Percentiles rank a stretch among this genome's conserved stretches.
These are phyloP conservation scores for Myopa tessellatipennis DNA, from an alignment of 2,888 invertebrate genomes.

Conservation along the genomic window DNA sequence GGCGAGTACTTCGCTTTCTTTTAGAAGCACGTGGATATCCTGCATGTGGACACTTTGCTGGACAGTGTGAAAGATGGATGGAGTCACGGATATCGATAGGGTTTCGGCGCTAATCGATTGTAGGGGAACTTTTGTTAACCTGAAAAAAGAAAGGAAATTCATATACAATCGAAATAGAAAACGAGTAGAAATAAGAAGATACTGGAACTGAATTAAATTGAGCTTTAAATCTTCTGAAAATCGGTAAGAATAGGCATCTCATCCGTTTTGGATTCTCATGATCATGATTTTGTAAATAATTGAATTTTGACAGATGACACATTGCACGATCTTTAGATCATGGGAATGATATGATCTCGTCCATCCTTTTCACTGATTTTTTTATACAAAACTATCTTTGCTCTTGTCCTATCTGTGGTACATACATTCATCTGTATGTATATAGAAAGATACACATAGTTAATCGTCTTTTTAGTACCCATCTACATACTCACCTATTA, in stretches of 20 bases:
- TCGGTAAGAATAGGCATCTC: too few relatives aligned
- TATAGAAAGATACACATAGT: too few relatives aligned
- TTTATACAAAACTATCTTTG: too few relatives aligned
- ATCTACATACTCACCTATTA: constrained; percentile 55
- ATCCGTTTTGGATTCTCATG: background rate
- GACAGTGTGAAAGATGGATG: constrained; percentile 64
- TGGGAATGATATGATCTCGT: too few relatives aligned
- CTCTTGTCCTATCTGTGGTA: too few relatives aligned
- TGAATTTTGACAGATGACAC: too few relatives aligned
- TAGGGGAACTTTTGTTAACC: constrained; percentile 64
- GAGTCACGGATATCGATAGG: constrained; percentile 63
- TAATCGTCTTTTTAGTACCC: too few relatives aligned
- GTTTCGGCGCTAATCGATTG: constrained; percentile 64
- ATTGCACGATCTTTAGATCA: too few relatives aligned
- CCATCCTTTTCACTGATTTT: too few relatives aligned
- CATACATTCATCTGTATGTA: too few relatives aligned
- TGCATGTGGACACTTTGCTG: constrained; percentile 58
- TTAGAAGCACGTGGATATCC: constrained; percentile 59
- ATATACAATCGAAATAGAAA: background rate
- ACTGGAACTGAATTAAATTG: background rate
- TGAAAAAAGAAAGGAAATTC: constrained; percentile 40
- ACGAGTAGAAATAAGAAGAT: background rate
- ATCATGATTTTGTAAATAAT: too few relatives aligned
- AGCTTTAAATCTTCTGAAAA: background rate
- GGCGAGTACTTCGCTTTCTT: constrained; percentile 61